Conservation (phyloP, 1,140 invertebrate genomes). For the Telenomus remus region DNA sequence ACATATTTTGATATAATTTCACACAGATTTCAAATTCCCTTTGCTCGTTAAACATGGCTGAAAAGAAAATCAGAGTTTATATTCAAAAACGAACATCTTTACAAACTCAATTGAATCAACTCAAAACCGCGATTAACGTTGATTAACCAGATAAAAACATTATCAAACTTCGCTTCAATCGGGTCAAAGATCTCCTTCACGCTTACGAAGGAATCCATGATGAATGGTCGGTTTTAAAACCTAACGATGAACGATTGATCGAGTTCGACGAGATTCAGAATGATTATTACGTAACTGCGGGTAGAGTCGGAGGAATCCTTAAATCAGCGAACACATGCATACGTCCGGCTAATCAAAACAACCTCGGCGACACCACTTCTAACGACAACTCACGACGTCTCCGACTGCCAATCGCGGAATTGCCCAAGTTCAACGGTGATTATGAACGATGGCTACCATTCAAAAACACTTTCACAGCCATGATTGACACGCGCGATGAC, state of each 20-base stretch:
- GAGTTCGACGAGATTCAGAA: slow-evolving; percentile 3
- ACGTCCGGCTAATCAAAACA: not conserved
- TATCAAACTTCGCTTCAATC: not conserved
- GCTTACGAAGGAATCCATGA: slow-evolving; percentile 6
- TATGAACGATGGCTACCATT: slow-evolving; percentile 20
- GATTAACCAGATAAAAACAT: not conserved
- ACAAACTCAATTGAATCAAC: not conserved
- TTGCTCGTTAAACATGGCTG: no score
- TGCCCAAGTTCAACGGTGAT: slow-evolving; percentile 13
- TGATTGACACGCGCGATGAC: slow-evolving; percentile 37
- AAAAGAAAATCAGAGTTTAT: no score
- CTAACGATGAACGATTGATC: not conserved
- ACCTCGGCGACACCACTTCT: no score
- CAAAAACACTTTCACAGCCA: slow-evolving; percentile 19
- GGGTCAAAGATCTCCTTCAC: not conserved
- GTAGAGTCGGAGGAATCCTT: not conserved
- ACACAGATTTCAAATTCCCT: no score
- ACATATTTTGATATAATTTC: no score
- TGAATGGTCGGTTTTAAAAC: not conserved
- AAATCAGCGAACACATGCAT: not conserved
- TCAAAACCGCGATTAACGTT: not conserved
- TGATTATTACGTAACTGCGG: not conserved
- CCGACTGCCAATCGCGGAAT: not conserved
- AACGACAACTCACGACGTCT: no score
- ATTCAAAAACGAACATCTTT: no score